These are phyloP conservation scores for Ethmia dodecea DNA, from an alignment of 2,888 invertebrate species.

Conservation along the genomic window DNA sequence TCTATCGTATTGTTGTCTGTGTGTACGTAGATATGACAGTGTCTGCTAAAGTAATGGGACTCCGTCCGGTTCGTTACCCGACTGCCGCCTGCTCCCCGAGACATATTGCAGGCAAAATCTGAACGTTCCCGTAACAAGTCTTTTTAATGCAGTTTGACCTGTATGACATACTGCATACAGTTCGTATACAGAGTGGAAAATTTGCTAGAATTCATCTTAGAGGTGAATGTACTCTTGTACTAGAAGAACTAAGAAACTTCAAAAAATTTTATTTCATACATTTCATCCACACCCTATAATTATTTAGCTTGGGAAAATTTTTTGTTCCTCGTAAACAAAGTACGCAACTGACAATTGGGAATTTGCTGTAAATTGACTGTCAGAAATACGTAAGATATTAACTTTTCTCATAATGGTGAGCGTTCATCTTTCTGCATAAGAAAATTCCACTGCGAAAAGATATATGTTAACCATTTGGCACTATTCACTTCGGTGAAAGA, in stretches of 20 bases:
- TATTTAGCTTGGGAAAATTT: not conserved
- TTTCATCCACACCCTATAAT: too few species aligned
- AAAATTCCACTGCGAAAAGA: too few species aligned
- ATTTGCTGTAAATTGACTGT: too few species aligned
- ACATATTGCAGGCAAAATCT: constrained; percentile 8
- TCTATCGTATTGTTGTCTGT: too few species aligned
- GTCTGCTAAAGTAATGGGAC: constrained; percentile 34
- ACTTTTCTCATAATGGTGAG: too few species aligned
- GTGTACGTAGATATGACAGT: constrained; percentile 13
- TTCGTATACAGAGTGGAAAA: not conserved
- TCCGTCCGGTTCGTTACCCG: constrained; percentile 35
- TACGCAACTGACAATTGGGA: too few species aligned
- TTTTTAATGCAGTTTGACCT: constrained; percentile 1
- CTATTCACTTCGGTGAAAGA: too few species aligned
- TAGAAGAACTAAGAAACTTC: not conserved
- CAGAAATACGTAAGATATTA: too few species aligned
- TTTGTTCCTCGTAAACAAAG: not conserved
- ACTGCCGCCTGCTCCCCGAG: constrained; percentile 6
- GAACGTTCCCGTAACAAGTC: constrained; percentile 2
- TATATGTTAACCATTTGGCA: too few species aligned
- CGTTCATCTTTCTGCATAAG: too few species aligned
- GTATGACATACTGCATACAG: not conserved
- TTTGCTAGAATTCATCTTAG: not conserved
- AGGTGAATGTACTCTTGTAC: not conserved
- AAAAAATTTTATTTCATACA: not conserved